Evolutionary conservation across 2,888 invertebrate species (phyloP), one percentile per base, ranked within the genome.

Genomic region (Meiosimyza platycephala): DNA sequence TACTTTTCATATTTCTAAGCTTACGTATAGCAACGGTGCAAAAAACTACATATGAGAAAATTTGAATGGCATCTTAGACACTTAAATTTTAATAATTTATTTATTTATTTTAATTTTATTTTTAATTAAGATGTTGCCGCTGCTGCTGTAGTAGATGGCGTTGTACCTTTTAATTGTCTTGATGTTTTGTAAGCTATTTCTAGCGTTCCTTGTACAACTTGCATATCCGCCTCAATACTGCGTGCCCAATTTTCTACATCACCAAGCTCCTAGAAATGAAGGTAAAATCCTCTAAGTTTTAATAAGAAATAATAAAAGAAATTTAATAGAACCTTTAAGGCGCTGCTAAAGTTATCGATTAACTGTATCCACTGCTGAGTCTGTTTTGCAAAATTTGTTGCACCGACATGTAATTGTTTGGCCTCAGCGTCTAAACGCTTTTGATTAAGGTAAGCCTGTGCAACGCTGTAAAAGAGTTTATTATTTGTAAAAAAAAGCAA

Each of bases 221-320:
- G 92, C 93, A 99, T 96, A 85, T 99, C 99, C 75, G 93, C 93
- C 87, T 99, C 99, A 80, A 99, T 99, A 78, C 95, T 97, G 78
- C 94, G 92, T 0, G 99, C 96, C 99, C 99, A 99, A 86, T 98
- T 99, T 85, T 99, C 98, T 1, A 98, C 98, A 89, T 99, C 99
- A 1, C 99, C 99, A 71, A 99, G 92, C 89, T 99, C 99, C 80
- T 85, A 48, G 5, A 74, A 76, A n/a, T 55, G 28, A 40, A 65
- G 15, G 16, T 51, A 50, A 70, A 60, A 48, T 54, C 18, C 28
- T 47, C 54, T 28, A 52, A 28, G 47, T 50, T 9, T 13, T 0
- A 55, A 12, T 15, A 15, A 47, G 6, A 11, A 4, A 40, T 18
- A 54, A n/a, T 11, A 48, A 28, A 48, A 12, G 15, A 1, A 15